Percentiles rank a stretch among this genome's conserved stretches.
Evolutionary conservation across 1,140 invertebrate genomes (phyloP).

Genomic region (Aphis gossypii): DNA sequence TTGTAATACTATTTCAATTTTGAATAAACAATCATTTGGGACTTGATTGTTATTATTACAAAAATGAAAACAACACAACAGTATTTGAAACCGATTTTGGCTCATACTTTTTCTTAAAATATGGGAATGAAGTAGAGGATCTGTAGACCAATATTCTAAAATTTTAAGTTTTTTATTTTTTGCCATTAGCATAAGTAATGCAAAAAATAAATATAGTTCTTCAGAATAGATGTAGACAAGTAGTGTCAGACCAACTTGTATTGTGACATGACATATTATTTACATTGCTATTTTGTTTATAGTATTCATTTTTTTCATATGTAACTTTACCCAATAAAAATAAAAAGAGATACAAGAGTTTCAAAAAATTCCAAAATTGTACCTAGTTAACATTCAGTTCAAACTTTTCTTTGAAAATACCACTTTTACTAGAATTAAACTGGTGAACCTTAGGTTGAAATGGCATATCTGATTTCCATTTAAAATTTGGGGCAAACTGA

Average conservation of each 20-base stretch:
- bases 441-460: no score
- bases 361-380: no score
- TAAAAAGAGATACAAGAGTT: no score
- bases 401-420: no score
- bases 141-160: conserved; percentile 59
- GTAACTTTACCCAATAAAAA: neutral
- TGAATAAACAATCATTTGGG: neutral
- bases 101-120: conserved; percentile 58
- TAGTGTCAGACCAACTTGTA: neutral
- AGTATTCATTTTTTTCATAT: conserved; percentile 61
- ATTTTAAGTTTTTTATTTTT: conserved; percentile 22
- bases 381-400: no score
- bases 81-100: conserved; percentile 58
- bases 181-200: neutral
- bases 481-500: no score
- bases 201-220: conserved; percentile 34
- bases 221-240: neutral
- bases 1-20: conserved; percentile 30
- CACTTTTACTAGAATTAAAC: no score
- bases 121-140: conserved; percentile 52
- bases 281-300: neutral
- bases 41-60: conserved; percentile 50
- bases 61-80: conserved; percentile 59
- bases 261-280: neutral
- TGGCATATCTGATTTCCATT: no score